Percentiles rank a stretch among this genome's conserved stretches.
phyloP scores from a whole-genome alignment of 2,888 invertebrate genomes.

The Apamea crenata region DNA sequence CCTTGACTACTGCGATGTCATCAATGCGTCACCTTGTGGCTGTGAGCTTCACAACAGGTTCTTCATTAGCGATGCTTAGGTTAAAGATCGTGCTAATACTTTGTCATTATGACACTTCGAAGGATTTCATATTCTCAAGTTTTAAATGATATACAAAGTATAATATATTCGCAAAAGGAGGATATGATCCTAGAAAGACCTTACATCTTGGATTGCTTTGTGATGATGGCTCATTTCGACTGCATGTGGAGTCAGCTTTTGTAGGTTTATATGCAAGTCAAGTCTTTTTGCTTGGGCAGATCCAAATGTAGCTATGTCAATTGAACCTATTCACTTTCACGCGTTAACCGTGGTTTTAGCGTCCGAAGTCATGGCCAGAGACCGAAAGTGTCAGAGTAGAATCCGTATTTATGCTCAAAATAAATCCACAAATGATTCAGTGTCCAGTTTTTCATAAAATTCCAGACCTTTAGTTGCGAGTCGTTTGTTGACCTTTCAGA shows the following conservation, averaged over 20 bases:
- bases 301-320: background rate
- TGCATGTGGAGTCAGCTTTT: background rate
- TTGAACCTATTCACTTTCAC: slow-evolving; percentile 26
- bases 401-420: slow-evolving; percentile 5
- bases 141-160: background rate
- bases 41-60: slow-evolving; percentile 30
- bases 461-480: slow-evolving; percentile 23
- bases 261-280: background rate
- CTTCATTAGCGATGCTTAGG: slow-evolving; percentile 44
- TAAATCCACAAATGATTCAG: background rate
- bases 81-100: slow-evolving; percentile 43
- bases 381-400: slow-evolving; percentile 2
- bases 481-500: slow-evolving; percentile 24
- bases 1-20: slow-evolving; percentile 50
- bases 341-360: slow-evolving; percentile 20
- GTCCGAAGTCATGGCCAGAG: slow-evolving; percentile 7
- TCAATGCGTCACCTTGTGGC: slow-evolving; percentile 50
- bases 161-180: background rate
- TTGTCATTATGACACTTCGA: slow-evolving; percentile 18
- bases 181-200: background rate
- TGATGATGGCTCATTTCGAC: background rate
- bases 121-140: slow-evolving; percentile 23
- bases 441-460: slow-evolving; percentile 23
- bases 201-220: background rate
- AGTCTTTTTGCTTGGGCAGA: background rate